These are phyloP conservation scores for Apodemia duryi DNA, from an alignment of 2,888 invertebrate genomes.

Conservation along the genomic window DNA sequence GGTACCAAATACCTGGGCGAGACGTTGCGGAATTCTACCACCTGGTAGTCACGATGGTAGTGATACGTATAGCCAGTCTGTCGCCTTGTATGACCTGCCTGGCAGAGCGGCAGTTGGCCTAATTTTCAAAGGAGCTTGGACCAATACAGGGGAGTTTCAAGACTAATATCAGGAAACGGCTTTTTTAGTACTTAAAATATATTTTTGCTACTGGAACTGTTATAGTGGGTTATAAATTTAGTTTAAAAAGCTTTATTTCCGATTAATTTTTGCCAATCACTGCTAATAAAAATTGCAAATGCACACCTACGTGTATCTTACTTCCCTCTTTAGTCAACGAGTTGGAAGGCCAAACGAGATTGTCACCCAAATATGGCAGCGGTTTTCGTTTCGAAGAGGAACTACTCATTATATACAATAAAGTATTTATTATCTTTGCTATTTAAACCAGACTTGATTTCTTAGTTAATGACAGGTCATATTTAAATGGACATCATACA, in stretches of 20 bases:
- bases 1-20: too few relatives aligned
- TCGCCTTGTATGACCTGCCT: too few relatives aligned
- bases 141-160: too few relatives aligned
- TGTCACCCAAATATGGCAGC: constrained; percentile 5
- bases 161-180: too few relatives aligned
- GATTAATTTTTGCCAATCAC: neutral
- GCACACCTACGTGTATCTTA: neutral
- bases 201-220: too few relatives aligned
- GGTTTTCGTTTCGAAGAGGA: constrained; percentile 10
- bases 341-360: neutral
- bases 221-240: too few relatives aligned
- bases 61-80: too few relatives aligned
- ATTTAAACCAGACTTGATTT: neutral
- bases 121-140: too few relatives aligned
- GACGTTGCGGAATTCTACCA: too few relatives aligned
- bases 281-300: constrained; percentile 5
- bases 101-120: too few relatives aligned
- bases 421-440: neutral
- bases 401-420: neutral
- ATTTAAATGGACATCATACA: neutral
- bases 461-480: neutral
- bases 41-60: too few relatives aligned
- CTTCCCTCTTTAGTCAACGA: neutral
- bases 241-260: neutral
- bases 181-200: too few relatives aligned